These are phyloP conservation scores for Phalanger gymnotis DNA, from an alignment of 2,797 vertebrate genomes.

Conservation along the genomic window DNA sequence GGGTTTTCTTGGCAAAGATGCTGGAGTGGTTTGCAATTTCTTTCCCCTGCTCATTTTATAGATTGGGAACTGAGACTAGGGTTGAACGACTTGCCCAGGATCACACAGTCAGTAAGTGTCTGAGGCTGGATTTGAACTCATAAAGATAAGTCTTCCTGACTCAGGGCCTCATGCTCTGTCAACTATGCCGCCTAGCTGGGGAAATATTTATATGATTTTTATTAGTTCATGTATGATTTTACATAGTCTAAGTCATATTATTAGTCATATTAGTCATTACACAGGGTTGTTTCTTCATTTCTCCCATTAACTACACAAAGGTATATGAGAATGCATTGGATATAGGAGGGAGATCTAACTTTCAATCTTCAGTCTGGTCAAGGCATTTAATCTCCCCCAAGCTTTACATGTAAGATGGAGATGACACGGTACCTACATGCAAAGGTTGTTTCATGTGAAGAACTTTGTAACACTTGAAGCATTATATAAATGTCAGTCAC, in stretches of 20 bases:
- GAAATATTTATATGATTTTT: neutral
- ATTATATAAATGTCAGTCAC: neutral
- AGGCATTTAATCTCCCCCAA: neutral
- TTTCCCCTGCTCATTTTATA: neutral
- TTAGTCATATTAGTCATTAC: too few species aligned
- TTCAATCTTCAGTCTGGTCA: neutral
- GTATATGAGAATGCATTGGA: neutral
- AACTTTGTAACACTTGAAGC: neutral
- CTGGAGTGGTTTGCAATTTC: neutral
- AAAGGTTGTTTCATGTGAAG: neutral
- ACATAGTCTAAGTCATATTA: constrained; percentile 1
- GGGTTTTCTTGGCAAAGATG: neutral
- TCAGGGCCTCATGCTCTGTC: neutral
- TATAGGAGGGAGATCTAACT: neutral
- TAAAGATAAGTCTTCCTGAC: neutral
- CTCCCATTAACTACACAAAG: neutral
- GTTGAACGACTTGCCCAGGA: neutral
- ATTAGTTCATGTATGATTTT: neutral
- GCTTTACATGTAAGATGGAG: neutral
- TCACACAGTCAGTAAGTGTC: neutral
- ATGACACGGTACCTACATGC: neutral
- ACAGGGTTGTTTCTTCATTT: neutral
- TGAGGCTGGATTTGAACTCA: neutral
- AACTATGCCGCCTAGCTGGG: neutral
- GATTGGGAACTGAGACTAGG: neutral